These are phyloP conservation scores for Emydoidea blandingii DNA, from an alignment of 2,797 vertebrate genomes.

Conservation along the genomic window DNA sequence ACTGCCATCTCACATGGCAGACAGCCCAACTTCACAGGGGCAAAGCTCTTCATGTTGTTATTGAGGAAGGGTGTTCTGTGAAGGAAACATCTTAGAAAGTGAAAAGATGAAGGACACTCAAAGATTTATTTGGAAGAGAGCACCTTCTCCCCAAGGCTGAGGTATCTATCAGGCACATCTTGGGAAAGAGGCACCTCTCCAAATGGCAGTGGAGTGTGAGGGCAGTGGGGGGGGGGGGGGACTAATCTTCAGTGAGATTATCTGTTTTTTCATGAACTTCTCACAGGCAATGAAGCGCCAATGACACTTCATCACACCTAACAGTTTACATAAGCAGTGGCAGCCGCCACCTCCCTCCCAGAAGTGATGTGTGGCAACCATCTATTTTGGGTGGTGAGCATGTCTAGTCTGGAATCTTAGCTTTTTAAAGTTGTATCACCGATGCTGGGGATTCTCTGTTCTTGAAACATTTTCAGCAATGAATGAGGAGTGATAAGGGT, in stretches of 20 bases:
- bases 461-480: neutral
- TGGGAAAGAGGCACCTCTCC: neutral
- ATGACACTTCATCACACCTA: constrained; percentile 39
- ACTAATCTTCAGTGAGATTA: neutral
- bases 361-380: neutral
- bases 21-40: neutral
- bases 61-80: neutral
- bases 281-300: constrained; percentile 6
- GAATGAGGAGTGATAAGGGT: neutral
- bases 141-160: neutral
- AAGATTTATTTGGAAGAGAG: neutral
- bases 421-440: constrained; percentile 20
- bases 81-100: constrained; percentile 28
- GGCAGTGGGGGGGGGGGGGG: neutral
- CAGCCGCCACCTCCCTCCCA: neutral
- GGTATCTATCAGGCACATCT: neutral
- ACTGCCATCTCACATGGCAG: constrained; percentile 29
- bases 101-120: constrained; percentile 8
- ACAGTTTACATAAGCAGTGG: constrained; percentile 45
- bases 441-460: neutral
- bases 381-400: neutral
- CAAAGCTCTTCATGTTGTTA: constrained; percentile 19
- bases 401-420: constrained; percentile 26
- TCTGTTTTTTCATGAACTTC: neutral
- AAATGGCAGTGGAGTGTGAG: neutral